Evolutionary conservation across 2,113 vertebrate genomes (phyloP).

Genomic region (Fukomys damarensis): DNA sequence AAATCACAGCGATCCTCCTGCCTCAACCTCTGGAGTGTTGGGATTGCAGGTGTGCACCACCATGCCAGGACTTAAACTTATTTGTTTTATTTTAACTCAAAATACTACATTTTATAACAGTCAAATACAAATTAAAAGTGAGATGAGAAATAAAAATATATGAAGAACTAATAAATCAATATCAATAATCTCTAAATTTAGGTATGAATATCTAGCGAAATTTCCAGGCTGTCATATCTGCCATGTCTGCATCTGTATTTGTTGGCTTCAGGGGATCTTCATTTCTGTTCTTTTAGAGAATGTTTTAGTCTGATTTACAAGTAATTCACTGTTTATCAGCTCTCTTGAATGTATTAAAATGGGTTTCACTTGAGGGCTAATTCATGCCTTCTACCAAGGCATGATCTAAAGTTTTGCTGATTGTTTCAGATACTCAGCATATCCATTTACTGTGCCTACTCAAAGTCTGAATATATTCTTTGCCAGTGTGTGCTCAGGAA

Average conservation of each 20-base stretch:
- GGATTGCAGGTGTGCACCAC: too few species aligned
- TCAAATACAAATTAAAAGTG: background rate
- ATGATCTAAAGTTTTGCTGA: background rate
- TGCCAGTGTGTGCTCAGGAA: background rate
- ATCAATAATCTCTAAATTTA: background rate
- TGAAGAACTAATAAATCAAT: background rate
- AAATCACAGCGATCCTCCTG: too few species aligned
- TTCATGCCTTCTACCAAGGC: background rate
- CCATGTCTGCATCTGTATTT: background rate
- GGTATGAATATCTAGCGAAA: background rate
- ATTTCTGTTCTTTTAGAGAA: background rate
- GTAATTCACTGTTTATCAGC: background rate
- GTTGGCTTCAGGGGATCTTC: background rate
- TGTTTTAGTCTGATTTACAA: background rate
- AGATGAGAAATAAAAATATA: background rate
- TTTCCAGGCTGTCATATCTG: background rate
- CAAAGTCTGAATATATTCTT: background rate
- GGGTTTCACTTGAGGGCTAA: background rate
- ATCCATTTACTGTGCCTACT: background rate
- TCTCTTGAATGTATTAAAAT: background rate
- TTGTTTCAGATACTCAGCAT: background rate
- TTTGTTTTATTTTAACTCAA: background rate
- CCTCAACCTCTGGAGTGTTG: too few species aligned
- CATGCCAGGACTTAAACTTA: too few species aligned
- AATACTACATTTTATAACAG: constrained; percentile 39